These are phyloP conservation scores for Kuschelorhynchus macadamiae DNA, from an alignment of 2,888 invertebrate genomes.

Conservation along the genomic window DNA sequence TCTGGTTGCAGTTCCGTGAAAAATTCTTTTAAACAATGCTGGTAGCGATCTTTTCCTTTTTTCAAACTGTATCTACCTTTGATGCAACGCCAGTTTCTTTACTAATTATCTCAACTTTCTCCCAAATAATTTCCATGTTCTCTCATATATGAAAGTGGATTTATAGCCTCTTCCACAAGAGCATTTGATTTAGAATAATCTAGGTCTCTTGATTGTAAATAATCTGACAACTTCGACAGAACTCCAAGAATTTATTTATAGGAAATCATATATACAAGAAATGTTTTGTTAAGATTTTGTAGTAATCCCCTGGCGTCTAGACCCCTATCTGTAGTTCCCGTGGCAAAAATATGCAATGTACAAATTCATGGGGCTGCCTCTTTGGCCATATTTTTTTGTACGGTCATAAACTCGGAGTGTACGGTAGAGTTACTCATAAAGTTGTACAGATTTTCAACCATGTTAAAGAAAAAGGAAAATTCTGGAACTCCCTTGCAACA, in stretches of 20 bases:
- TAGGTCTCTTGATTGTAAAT: not conserved
- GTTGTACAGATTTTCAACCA: not conserved
- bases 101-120: not conserved
- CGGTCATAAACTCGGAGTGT: too few relatives aligned
- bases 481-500: conserved; percentile 1
- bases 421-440: too few relatives aligned
- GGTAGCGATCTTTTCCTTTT: conserved; percentile 1
- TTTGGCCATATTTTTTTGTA: not conserved
- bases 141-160: not conserved
- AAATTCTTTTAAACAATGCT: not conserved
- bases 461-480: not conserved
- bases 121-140: not conserved
- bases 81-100: not conserved
- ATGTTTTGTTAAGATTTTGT: conserved; percentile 1
- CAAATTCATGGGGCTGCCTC: not conserved
- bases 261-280: not conserved
- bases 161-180: not conserved
- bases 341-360: too few relatives aligned
- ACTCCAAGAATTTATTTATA: too few relatives aligned
- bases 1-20: not conserved
- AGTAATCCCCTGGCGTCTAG: not conserved
- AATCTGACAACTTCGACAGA: not conserved
- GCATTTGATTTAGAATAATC: not conserved
- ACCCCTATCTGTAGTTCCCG: not conserved
- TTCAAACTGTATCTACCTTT: not conserved